A percentile compares a stretch with the other conserved stretches of the same genome.
Evolutionary conservation across 2,888 invertebrate species (phyloP).

Genomic region (Cheilosia vulpina): DNA sequence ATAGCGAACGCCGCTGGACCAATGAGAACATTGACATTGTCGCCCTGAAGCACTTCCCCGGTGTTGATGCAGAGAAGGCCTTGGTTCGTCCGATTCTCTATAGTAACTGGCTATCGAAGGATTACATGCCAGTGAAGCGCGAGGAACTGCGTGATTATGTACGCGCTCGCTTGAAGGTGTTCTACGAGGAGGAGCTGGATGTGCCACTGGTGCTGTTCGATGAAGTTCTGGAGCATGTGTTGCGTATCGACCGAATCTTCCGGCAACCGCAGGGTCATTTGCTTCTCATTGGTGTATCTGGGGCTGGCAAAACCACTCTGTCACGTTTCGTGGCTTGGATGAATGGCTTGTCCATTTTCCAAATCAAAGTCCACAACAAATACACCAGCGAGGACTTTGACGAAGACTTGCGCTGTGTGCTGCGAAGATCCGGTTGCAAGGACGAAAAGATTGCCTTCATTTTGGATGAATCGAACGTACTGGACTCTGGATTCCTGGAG

Average conservation of each 20-base stretch:
- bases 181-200: conserved; percentile 99
- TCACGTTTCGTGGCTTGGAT: conserved; percentile 99
- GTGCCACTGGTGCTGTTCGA: conserved; percentile 99
- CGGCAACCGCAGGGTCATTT: conserved; percentile 99
- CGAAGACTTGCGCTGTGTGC: conserved; percentile 96
- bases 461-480: conserved; percentile 98
- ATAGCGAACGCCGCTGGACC: conserved; percentile 97
- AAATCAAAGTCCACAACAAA: conserved; percentile 99
- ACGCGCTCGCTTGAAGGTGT: conserved; percentile 97
- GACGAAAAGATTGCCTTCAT: conserved; percentile 99
- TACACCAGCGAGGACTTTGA: conserved; percentile 99
- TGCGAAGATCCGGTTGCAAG: conserved; percentile 94
- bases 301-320: conserved; percentile 99
- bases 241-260: conserved; percentile 99
- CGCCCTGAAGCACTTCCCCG: conserved; percentile 97
- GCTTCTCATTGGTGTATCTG: conserved; percentile 98
- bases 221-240: conserved; percentile 99
- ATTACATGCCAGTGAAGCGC: conserved; percentile 97
- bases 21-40: conserved; percentile 98
- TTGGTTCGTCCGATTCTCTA: conserved; percentile 97
- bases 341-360: conserved; percentile 99
- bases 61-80: conserved; percentile 92
- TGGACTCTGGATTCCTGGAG: conserved; percentile 99
- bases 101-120: conserved; percentile 99
- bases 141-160: conserved; percentile 98